phyloP scores from a whole-genome alignment of 2,888 invertebrate species.

The Antheraea assamensis region DNA sequence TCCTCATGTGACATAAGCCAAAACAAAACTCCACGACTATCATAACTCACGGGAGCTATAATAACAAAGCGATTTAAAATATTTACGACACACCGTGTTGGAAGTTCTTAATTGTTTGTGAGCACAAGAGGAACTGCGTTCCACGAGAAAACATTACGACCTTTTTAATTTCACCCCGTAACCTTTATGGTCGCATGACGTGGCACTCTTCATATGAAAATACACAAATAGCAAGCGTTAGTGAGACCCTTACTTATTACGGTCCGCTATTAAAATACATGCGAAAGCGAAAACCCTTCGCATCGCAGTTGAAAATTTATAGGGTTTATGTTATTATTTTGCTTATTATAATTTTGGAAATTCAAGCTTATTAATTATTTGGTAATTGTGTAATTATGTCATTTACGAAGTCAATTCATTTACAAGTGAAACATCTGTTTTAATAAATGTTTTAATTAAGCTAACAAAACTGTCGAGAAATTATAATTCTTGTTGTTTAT shows the following conservation, averaged over 20 bases:
- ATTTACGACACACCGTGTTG: background rate
- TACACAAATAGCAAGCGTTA: slow-evolving; percentile 1
- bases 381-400: background rate
- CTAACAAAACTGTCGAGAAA: background rate
- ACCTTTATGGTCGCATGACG: slow-evolving; percentile 12
- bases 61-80: background rate
- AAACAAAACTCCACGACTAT: slow-evolving; percentile 18
- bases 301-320: background rate
- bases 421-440: background rate
- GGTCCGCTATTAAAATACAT: background rate
- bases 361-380: background rate
- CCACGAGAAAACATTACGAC: background rate
- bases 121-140: background rate
- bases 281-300: background rate
- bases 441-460: too few species aligned
- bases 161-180: slow-evolving; percentile 6
- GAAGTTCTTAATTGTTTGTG: slow-evolving; percentile 1
- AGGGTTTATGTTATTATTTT: background rate
- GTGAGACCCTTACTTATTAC: background rate
- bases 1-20: slow-evolving; percentile 10
- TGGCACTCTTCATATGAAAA: slow-evolving; percentile 2
- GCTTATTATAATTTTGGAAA: background rate
- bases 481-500: background rate
- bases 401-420: background rate
- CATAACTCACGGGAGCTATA: slow-evolving; percentile 9